Percentiles rank a stretch among this genome's conserved stretches.
Evolutionary conservation across 1,140 invertebrate species (phyloP).

Genomic region (Bombus confusus): DNA sequence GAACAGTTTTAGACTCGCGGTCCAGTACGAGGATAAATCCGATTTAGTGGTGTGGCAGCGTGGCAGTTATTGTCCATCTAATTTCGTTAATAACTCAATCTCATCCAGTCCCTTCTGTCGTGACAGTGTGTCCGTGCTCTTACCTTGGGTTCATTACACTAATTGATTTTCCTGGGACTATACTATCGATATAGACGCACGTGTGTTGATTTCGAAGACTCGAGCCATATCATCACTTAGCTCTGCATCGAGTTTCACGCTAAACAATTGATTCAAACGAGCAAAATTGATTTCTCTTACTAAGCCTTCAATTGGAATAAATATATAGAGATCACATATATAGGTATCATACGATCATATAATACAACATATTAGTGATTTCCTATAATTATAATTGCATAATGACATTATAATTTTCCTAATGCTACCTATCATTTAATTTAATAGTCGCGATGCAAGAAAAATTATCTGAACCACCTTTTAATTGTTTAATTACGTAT

Average conservation of each 20-base stretch:
- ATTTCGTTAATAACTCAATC: slow-evolving; percentile 13
- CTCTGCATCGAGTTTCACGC: no score
- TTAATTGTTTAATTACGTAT: not conserved
- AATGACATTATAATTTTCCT: not conserved
- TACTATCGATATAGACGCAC: not conserved
- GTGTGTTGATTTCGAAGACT: not conserved
- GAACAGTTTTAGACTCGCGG: no score
- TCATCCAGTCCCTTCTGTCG: not conserved
- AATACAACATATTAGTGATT: not conserved
- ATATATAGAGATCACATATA: no score
- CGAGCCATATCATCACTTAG: no score
- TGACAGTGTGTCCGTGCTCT: not conserved
- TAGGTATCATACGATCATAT: no score
- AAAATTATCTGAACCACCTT: not conserved
- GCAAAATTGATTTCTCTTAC: no score
- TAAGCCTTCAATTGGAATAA: no score
- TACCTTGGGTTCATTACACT: not conserved
- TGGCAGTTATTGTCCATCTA: not conserved
- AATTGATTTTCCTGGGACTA: slow-evolving; percentile 6
- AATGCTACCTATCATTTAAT: not conserved
- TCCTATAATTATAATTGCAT: not conserved
- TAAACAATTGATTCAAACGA: not conserved
- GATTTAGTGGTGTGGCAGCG: not conserved
- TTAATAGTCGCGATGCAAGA: not conserved
- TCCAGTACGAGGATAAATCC: not conserved